Conservation (phyloP, 2,888 invertebrate genomes). For the Unio pictorum region DNA sequence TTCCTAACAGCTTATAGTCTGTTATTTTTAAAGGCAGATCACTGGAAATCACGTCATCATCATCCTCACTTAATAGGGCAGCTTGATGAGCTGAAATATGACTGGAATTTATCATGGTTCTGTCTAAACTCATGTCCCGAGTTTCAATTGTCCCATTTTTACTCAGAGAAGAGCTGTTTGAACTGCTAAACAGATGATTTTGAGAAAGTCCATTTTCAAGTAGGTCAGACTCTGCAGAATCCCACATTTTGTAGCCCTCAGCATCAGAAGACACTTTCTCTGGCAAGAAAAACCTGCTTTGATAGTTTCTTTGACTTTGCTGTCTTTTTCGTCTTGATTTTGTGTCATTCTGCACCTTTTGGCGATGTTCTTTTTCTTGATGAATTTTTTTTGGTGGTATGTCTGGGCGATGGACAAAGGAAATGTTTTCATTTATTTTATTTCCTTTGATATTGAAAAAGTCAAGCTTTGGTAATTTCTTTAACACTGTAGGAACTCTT, state of each 20-base stretch:
- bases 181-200: conserved; percentile 30
- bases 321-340: conserved; percentile 7
- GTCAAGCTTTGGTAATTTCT: conserved; percentile 61
- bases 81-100: conserved; percentile 19
- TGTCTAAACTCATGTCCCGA: not conserved
- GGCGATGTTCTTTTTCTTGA: conserved; percentile 11
- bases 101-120: conserved; percentile 6
- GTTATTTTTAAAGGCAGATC: conserved; percentile 25
- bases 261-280: not conserved
- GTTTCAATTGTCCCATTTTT: conserved; percentile 1
- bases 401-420: conserved; percentile 24
- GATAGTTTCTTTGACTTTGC: conserved; percentile 6
- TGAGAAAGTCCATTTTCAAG: conserved; percentile 43
- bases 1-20: conserved; percentile 63
- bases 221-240: conserved; percentile 31
- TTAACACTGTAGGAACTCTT: conserved; percentile 59
- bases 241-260: conserved; percentile 32
- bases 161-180: conserved; percentile 19
- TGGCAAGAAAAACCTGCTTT: conserved; percentile 9
- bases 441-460: conserved; percentile 66
- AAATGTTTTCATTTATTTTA: conserved; percentile 29
- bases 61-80: conserved; percentile 17
- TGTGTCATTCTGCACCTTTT: conserved; percentile 5
- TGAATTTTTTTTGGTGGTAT: conserved; percentile 15
- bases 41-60: conserved; percentile 11